Evolutionary conservation across 2,113 vertebrate species (phyloP).

Genomic region (Morone chrysops): DNA sequence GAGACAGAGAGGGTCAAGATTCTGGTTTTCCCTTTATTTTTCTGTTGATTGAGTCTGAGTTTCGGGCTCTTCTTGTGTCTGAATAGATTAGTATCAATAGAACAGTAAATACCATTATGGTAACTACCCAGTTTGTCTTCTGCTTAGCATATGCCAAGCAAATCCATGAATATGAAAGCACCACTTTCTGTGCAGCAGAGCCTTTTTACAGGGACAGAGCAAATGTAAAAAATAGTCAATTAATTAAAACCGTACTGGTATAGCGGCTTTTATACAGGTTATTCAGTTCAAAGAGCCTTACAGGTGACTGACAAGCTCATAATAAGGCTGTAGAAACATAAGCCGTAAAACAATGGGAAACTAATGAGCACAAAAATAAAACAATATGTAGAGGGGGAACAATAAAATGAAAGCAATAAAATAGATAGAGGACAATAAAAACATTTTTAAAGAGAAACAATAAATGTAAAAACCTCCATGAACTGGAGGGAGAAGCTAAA

Average conservation of each 20-base stretch:
- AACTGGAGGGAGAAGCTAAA: slow-evolving; percentile 3
- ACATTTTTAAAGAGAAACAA: slow-evolving; percentile 37
- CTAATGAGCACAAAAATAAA: slow-evolving; percentile 57
- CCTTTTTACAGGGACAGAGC: background rate
- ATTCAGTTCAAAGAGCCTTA: background rate
- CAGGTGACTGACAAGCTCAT: slow-evolving; percentile 1
- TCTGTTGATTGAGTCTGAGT: background rate
- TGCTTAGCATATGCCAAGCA: background rate
- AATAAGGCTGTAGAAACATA: background rate
- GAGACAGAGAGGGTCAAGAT: too few species aligned
- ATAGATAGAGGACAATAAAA: slow-evolving; percentile 53
- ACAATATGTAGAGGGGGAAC: slow-evolving; percentile 28
- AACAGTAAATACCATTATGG: too few species aligned
- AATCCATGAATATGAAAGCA: background rate
- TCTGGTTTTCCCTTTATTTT: background rate
- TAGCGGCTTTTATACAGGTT: background rate
- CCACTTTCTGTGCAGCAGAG: background rate
- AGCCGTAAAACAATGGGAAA: slow-evolving; percentile 62
- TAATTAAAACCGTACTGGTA: background rate
- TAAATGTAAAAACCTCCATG: slow-evolving; percentile 37
- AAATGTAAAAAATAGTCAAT: background rate
- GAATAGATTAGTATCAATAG: too few species aligned
- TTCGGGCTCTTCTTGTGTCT: background rate
- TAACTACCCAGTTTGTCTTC: too few species aligned
- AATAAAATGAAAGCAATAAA: slow-evolving; percentile 61